Base-by-base conservation (phyloP, 2,888 invertebrate species). In the Calameuta filiformis region DNA sequence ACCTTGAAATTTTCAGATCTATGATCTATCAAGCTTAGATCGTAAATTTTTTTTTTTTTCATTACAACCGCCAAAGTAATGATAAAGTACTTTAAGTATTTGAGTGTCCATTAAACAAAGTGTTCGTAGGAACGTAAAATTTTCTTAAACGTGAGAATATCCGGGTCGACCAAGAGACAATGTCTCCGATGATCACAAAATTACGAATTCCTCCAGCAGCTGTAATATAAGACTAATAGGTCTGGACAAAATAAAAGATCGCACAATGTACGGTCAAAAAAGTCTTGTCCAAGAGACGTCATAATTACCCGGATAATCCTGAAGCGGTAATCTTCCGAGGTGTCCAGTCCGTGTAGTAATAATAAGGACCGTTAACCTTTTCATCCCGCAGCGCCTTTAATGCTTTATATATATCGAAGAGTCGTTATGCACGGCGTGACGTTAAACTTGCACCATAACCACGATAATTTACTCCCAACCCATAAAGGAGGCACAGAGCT, bases 331-430 rank as follows among this genome's bases (percentile, higher is more conserved):
- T 87, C 84, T 86, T 80, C 83, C 73, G 79, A 80, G 79, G 82
- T 81, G 80, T 82, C 80, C 74, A 77, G 79, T 79, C 75, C 79
- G 80, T 75, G 33, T 35, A 77, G 77, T 80, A 83, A 85, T 87
- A 87, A 87, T 85, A 80, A 87, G 85, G 85, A 86, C 83, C 86
- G 87, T 87, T 87, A 87, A 86, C 83, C 84, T 82, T 78, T 84
- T 78, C 81, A 78, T 84, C 85, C 85, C 82, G 80, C 81, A 79
- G 82, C 76, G 84, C 83, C 81, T 83, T 86, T 85, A 85, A 81
- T 77, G 82, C 56, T 30, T 75, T 79, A 79, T 76, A 79, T 77
- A 79, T 77, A 75, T 76, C 78, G 33, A 40, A 40, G 73, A 56
- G 73, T 75, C 74, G 75, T 77, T 79, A 75, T 77, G 79, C 37